These are phyloP conservation scores for Cephalopachus bancanus DNA, from an alignment of 2,797 vertebrate species.

Conservation along the genomic window DNA sequence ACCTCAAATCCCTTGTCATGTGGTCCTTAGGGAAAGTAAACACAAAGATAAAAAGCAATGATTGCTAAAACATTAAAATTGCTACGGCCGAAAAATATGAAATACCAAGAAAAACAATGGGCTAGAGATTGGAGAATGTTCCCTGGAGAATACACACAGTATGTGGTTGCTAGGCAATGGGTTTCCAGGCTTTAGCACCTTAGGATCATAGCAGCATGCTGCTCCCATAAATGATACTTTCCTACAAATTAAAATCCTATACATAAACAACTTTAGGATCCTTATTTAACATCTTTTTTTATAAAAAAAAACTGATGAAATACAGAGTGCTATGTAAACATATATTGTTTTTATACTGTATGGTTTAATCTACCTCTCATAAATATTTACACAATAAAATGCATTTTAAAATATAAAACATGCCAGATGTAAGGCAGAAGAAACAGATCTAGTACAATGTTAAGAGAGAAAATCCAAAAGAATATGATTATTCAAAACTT, in stretches of 20 bases:
- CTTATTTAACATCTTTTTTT: background rate
- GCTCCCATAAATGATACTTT: background rate
- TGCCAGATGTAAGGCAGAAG: background rate
- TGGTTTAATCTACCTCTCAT: background rate
- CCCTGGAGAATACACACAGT: background rate
- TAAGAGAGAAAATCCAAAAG: constrained; percentile 34
- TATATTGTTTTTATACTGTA: background rate
- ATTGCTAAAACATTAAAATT: background rate
- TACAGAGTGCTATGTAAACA: background rate
- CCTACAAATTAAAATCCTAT: background rate
- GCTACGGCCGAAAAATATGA: constrained; percentile 35
- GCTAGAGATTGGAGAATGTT: background rate
- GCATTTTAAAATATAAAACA: background rate
- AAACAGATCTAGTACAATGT: background rate
- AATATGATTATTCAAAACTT: constrained; percentile 9
- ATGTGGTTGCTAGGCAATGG: constrained; percentile 3
- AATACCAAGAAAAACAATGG: background rate
- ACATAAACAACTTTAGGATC: background rate
- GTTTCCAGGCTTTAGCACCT: background rate
- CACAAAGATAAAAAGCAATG: background rate
- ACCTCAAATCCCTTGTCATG: background rate
- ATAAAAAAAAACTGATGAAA: background rate
- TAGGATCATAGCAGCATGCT: background rate
- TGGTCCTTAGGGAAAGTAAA: background rate
- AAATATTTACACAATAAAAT: background rate